Base-by-base conservation (phyloP, 2,888 invertebrate genomes). In the Branchipolynoe longqiensis region DNA sequence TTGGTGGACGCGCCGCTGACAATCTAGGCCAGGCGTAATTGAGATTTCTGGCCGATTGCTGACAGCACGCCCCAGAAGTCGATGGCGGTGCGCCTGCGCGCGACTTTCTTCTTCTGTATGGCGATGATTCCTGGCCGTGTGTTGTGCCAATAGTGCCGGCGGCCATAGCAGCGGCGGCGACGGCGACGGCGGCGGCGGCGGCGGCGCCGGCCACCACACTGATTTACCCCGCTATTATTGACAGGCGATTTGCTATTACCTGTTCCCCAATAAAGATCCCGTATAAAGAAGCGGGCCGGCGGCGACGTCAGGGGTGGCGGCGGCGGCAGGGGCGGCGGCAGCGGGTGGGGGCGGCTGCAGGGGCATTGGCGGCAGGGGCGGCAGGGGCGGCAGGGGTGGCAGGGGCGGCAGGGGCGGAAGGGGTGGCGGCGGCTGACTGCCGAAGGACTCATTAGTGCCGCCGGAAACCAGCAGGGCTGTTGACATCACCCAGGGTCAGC, bases 31-130 rank as follows among this genome's bases (percentile, higher is more conserved):
- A 8, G 4, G 8, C 69, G 14, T 69, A 69, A 69, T 69, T 69
- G 69, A 69, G 69, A 69, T 69, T 69, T 69, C 69, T 69, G 69
- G 33, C 69, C 69, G 69, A 69, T 69, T 69, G 36, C 33, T 14
- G 18, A 38, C 12, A 33, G n/a, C 36, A 69, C 69, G 25, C 38
- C 38, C 22, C 69, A 36, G n/a, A n/a, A n/a, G 69, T 69, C 69
- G 69, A 69, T 69, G n/a, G 69, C 2, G 69, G 6, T 36, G 25
- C n/a, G 14, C 36, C n/a, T 14, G 33, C 22, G 6, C 62, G 22
- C 6, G 62, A 69, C 69, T 69, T 69, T 69, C 36, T 69, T 69
- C 69, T 69, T 36, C 36, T n/a, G 12, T 38, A 38, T 69, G 14
- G 22, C 8, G 69, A 69, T 69, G 69, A 33, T 69, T 69, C 38